Evolutionary conservation across 2,888 invertebrate genomes (phyloP), one percentile per base, ranked within the genome.

Genomic region (Cheilosia soror): DNA sequence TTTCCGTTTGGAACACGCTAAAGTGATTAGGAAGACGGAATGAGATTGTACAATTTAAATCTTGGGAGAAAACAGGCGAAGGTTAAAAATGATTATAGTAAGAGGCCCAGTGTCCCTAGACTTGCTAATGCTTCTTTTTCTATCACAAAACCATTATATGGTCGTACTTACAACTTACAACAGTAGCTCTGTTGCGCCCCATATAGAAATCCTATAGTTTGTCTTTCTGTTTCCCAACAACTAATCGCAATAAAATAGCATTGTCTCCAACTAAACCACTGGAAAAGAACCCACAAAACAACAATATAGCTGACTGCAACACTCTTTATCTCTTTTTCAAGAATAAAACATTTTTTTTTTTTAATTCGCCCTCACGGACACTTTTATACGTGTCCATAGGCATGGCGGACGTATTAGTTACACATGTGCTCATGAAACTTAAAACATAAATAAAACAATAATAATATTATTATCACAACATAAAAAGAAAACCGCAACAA

Each of bases 401-500:
- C 78, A 73, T 63, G 66, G 72, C 78, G 62, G 62, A 57, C 72
- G 78, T 77, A 77, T 77, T 77, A 82, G 65, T 77, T 78, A 53
- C 78, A 83, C 66, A 78, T 82, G 80, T 31, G 20, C 33, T 76
- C 47, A 47, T 68, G 58, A 58, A 75, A 69, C 57, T 42, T 33
- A 42, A 55, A 51, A 78, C 55, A 29, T 51, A 29, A 29, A 53
- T 5, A 53, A 20, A 29, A 42, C 13, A 57, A 57, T 49, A 25
- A 62, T 72, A 58, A 55, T 62, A 63, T 60, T 53, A 51, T 60
- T 71, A 66, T 76, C 49, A n/a, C 27, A 5, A 51, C 6, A 27
- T 7, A 33, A 29, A 51, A 29, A 9, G 15, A 66, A 65, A 77
- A 77, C 82, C 82, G 58, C 77, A 76, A n/a, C 42, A 29, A 29